phyloP scores from a whole-genome alignment of 2,797 vertebrate species.

The Eleutherodactylus coqui region DNA sequence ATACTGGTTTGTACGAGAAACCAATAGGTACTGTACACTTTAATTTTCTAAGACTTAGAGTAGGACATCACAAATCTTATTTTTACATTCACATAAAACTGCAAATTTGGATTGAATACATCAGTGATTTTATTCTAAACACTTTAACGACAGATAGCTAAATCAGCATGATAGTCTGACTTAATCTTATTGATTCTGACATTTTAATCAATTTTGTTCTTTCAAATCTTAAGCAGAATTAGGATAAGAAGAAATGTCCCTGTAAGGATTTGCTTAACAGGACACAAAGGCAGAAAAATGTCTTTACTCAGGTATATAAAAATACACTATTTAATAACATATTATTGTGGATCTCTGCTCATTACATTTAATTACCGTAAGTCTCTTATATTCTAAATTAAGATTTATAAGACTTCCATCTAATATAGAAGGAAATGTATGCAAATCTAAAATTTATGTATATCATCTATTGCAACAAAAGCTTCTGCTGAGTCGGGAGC shows the following conservation, averaged over 20 bases:
- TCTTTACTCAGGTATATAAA: not conserved
- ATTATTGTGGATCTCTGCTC: too few relatives aligned
- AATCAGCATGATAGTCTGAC: constrained; percentile 26
- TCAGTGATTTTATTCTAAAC: constrained; percentile 4
- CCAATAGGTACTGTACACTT: not conserved
- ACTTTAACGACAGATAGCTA: not conserved
- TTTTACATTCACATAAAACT: not conserved
- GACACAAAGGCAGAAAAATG: not conserved
- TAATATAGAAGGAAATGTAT: too few relatives aligned
- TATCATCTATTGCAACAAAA: too few relatives aligned
- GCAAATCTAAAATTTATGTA: too few relatives aligned
- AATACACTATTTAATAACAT: not conserved
- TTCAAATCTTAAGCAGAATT: not conserved
- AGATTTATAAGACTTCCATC: too few relatives aligned
- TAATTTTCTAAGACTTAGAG: not conserved
- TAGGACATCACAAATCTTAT: not conserved
- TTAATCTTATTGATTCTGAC: constrained; percentile 35
- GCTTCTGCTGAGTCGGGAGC: too few relatives aligned
- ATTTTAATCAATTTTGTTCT: constrained; percentile 36
- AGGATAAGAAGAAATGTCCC: not conserved
- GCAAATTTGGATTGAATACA: constrained; percentile 6
- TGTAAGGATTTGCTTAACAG: not conserved
- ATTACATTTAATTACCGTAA: too few relatives aligned
- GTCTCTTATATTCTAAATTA: too few relatives aligned
- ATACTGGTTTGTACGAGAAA: not conserved